Conservation (phyloP, 2,113 vertebrate genomes). For the Melanocharis versteri region DNA sequence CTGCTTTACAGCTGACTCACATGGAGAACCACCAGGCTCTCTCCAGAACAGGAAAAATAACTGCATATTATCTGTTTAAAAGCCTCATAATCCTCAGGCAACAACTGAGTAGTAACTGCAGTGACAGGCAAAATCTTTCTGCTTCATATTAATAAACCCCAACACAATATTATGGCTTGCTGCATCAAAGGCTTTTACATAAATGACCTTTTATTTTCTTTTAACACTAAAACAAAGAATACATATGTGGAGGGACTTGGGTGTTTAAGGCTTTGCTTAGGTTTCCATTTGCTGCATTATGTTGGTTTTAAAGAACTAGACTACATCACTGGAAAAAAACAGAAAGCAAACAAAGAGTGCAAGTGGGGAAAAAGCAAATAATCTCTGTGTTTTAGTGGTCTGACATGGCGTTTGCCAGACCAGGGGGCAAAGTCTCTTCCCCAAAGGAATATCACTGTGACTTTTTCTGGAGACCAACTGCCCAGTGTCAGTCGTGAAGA, state of each 20-base stretch:
- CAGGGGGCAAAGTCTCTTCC: background rate
- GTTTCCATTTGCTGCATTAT: background rate
- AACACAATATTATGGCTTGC: background rate
- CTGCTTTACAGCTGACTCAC: background rate
- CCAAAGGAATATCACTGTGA: background rate
- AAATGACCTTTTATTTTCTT: background rate
- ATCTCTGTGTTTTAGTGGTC: background rate
- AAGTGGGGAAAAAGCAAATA: background rate
- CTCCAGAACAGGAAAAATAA: slow-evolving; percentile 14
- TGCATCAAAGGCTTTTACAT: background rate
- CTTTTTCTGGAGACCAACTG: background rate
- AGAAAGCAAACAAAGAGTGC: background rate
- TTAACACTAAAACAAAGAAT: background rate
- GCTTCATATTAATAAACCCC: background rate
- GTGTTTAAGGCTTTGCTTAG: background rate
- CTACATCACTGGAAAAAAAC: background rate
- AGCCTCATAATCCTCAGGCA: slow-evolving; percentile 24
- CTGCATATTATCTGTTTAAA: slow-evolving; percentile 12
- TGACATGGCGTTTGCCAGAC: background rate
- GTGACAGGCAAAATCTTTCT: background rate
- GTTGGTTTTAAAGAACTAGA: background rate
- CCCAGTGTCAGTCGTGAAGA: background rate
- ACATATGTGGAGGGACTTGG: background rate
- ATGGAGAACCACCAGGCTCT: background rate
- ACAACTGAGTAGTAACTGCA: background rate